A percentile compares a stretch with the other conserved stretches of the same genome.
Conservation (phyloP, 64 coral and sea anemone species). For the Actinia equina region DNA sequence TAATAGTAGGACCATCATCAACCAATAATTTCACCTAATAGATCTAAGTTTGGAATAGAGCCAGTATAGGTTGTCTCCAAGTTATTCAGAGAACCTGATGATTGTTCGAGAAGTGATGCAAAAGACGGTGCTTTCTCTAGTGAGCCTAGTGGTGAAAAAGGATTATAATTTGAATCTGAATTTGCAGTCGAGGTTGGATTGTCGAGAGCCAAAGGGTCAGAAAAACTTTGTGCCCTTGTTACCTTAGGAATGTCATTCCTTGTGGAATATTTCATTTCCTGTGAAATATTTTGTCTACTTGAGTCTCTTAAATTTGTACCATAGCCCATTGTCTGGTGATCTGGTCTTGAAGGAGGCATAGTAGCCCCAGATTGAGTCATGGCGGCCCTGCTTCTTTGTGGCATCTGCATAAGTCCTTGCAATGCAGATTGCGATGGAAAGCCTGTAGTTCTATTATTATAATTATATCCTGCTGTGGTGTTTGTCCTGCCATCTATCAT, state of each 20-base stretch:
- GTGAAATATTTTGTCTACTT: slow-evolving; percentile 8
- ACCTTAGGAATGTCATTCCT: slow-evolving; percentile 23
- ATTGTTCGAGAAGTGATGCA: slow-evolving; percentile 84
- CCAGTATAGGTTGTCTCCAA: slow-evolving; percentile 90
- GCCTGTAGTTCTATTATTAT: not conserved
- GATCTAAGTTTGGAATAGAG: slow-evolving; percentile 90
- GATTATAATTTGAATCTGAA: slow-evolving; percentile 57
- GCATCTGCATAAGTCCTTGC: slow-evolving; percentile 21
- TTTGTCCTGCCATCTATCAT: slow-evolving; percentile 9
- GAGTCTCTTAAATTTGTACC: slow-evolving; percentile 22
- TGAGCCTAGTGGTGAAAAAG: slow-evolving; percentile 61
- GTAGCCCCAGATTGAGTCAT: not conserved
- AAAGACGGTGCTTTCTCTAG: slow-evolving; percentile 93
- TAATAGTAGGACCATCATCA: slow-evolving; percentile 9
- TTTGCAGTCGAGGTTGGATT: slow-evolving; percentile 14
- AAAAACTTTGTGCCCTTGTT: not conserved
- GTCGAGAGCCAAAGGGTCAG: not conserved
- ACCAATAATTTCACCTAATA: slow-evolving; percentile 86
- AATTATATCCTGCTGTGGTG: not conserved
- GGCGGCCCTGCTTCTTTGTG: not conserved
- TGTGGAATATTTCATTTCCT: slow-evolving; percentile 57
- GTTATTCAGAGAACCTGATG: slow-evolving; percentile 64
- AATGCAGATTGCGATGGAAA: slow-evolving; percentile 32
- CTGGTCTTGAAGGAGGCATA: not conserved
- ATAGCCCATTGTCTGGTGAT: slow-evolving; percentile 6